Evolutionary conservation across 2,113 vertebrate genomes (phyloP).

Genomic region (Microcebus lehilahytsara): DNA sequence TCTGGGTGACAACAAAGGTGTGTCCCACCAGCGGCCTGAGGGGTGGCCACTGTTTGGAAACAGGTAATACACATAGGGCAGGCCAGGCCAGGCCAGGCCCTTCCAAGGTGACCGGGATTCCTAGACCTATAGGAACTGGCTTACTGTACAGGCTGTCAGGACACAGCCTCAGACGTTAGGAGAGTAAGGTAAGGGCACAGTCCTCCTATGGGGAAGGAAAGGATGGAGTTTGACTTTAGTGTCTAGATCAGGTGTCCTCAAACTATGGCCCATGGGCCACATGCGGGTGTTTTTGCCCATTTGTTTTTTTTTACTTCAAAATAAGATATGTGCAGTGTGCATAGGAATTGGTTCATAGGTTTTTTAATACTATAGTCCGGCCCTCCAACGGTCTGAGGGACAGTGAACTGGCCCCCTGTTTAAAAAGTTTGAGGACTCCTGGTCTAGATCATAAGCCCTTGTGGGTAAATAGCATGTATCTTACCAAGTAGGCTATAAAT

Average conservation of each 20-base stretch:
- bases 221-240: neutral
- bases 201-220: neutral
- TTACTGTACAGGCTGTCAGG: neutral
- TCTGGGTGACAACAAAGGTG: neutral
- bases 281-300: no score
- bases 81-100: neutral
- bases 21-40: neutral
- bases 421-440: no score
- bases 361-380: no score
- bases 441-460: neutral
- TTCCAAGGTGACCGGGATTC: neutral
- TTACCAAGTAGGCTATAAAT: neutral
- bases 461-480: neutral
- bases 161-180: neutral
- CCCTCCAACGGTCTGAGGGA: no score
- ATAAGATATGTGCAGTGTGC: no score
- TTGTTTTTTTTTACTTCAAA: no score
- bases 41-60: neutral
- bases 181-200: neutral
- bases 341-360: no score
- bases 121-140: neutral
- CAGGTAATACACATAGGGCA: neutral
- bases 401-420: no score
- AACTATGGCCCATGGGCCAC: no score
- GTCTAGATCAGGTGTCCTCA: neutral